phyloP scores from a whole-genome alignment of 2,888 invertebrate species.

The Morinoia aosen region DNA sequence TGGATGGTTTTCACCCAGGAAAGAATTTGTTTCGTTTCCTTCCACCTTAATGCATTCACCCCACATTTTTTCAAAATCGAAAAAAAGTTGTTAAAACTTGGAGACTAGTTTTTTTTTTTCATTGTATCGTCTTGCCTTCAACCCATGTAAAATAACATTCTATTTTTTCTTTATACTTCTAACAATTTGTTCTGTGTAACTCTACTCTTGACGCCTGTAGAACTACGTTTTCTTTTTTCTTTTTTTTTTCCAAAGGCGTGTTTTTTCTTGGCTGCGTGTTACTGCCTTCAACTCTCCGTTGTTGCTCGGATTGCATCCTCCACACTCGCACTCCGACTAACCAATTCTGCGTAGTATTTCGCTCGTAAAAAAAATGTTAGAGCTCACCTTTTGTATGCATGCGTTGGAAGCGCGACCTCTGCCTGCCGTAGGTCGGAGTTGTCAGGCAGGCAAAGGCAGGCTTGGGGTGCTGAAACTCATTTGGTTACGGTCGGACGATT shows the following conservation, averaged over 20 bases:
- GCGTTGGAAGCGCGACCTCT: slow-evolving; percentile 8
- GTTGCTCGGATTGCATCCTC: neutral
- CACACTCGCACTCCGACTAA: neutral
- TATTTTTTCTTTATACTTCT: neutral
- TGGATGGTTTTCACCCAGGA: neutral
- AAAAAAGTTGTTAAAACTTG: neutral
- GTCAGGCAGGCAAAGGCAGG: neutral
- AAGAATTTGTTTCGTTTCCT: neutral
- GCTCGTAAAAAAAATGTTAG: neutral
- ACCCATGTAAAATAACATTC: neutral
- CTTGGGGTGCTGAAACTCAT: slow-evolving; percentile 28
- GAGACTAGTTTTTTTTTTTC: neutral
- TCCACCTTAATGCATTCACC: neutral
- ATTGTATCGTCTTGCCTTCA: neutral
- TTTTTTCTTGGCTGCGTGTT: neutral
- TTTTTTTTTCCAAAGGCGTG: neutral
- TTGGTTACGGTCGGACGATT: slow-evolving; percentile 46
- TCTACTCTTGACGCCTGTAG: neutral
- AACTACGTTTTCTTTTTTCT: neutral
- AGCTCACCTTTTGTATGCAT: neutral
- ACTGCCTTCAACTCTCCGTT: neutral
- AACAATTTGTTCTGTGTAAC: slow-evolving; percentile 12
- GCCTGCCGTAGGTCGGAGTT: neutral
- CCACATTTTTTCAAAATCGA: neutral
- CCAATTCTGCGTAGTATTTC: neutral